Evolutionary conservation across 2,113 vertebrate species (phyloP), one percentile per base, ranked within the genome.

Genomic region (Platichthys flesus): DNA sequence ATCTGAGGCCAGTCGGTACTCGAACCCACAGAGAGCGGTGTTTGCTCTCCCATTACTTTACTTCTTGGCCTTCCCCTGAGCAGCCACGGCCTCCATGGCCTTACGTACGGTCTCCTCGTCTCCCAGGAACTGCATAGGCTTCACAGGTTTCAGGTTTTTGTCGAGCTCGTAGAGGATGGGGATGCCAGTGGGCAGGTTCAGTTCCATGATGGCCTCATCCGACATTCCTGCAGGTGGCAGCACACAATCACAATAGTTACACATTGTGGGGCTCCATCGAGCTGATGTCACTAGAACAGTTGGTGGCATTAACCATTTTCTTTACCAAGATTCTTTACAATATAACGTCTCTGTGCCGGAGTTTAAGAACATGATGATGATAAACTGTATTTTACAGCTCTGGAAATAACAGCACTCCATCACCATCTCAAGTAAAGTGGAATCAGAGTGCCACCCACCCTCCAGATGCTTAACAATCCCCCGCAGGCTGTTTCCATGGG

Each of bases 121-220:
- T 16, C 97, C 97, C 61, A 99, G 93, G 94, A 99, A 99, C 93
- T 98, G 98, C 92, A 92, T 93, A 42, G 97, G 95, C 88, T 97
- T 98, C 81, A 97, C 74, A 0, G 98, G 98, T 90, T 99, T 99
- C 92, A 99, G 94, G 92, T 99, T 97, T 92, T 97, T 96, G 91
- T 99, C 98, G 56, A 99, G 92, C 84, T 99, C 98, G 0, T 98
- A 99, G 58, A 99, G 96, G 0, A 99, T 98, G 40, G 98, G 98
- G 89, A 99, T 99, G 24, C 98, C 98, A 0, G 98, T 99, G n/a
- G 98, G 98, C 84, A 99, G 93, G 91, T 99, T 99, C 83, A 99
- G 93, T 85, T 99, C 98, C 98, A 99, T 99, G 93, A 99, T 99
- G 67, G 96, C 97, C 83, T 95, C 98, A 78, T 99, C 98, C 0